Conservation (phyloP, 2,888 invertebrate species). For the Punctoribates punctum region DNA sequence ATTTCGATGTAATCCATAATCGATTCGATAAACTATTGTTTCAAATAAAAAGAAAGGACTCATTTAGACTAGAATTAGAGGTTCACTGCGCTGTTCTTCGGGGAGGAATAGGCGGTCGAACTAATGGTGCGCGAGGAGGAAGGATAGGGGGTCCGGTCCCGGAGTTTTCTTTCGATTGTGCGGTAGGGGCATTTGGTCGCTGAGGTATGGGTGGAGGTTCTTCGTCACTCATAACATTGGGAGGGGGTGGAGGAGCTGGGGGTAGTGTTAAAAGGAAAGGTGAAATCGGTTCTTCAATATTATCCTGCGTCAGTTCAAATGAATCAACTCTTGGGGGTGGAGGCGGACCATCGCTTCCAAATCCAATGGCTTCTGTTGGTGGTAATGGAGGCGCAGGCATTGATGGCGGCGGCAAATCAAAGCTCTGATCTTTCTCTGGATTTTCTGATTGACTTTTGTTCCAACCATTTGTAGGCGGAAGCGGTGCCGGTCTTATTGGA, state of each 20-base stretch:
- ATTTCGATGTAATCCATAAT: no score
- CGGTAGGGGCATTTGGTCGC: slow-evolving; percentile 24
- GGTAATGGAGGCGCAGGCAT: slow-evolving; percentile 26
- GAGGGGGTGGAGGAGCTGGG: slow-evolving; percentile 40
- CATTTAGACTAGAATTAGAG: neutral
- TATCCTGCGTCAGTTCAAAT: slow-evolving; percentile 14
- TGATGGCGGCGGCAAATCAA: slow-evolving; percentile 35
- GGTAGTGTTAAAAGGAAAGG: slow-evolving; percentile 33
- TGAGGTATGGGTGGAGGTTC: slow-evolving; percentile 39
- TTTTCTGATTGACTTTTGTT: neutral
- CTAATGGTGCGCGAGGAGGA: slow-evolving; percentile 28
- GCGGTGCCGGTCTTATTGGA: slow-evolving; percentile 42
- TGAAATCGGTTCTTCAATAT: slow-evolving; percentile 20
- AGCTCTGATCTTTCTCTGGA: slow-evolving; percentile 15
- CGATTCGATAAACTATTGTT: no score
- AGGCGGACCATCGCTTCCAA: slow-evolving; percentile 40
- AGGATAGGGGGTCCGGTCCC: slow-evolving; percentile 31
- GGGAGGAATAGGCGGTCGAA: slow-evolving; percentile 37
- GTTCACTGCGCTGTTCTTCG: slow-evolving; percentile 28
- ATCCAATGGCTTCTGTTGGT: neutral
- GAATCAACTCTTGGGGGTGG: slow-evolving; percentile 45
- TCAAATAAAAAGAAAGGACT: no score
- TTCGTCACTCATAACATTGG: neutral
- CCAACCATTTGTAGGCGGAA: slow-evolving; percentile 39
- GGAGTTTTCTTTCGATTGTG: neutral